These are phyloP conservation scores for Proterorhinus semilunaris DNA, from an alignment of 2,113 vertebrate genomes.

Conservation along the genomic window DNA sequence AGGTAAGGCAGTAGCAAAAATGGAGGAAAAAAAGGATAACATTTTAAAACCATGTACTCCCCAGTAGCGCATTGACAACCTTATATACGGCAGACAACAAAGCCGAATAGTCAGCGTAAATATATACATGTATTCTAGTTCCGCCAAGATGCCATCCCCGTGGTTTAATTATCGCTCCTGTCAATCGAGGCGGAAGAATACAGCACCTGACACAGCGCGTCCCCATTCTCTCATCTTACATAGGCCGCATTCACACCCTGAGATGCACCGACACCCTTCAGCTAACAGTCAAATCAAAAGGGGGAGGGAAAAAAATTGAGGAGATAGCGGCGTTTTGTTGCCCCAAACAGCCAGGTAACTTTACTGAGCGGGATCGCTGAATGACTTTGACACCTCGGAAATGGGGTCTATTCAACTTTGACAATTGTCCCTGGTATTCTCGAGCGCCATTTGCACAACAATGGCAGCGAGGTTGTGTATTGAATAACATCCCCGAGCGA, in stretches of 20 bases:
- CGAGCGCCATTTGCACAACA: constrained; percentile 71
- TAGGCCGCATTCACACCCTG: constrained; percentile 62
- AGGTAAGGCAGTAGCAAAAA: neutral
- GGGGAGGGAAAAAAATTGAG: constrained; percentile 23
- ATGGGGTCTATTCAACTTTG: constrained; percentile 68
- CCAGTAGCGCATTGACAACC: constrained; percentile 40
- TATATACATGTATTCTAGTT: constrained; percentile 65
- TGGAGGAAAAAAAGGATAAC: neutral
- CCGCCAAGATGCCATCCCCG: constrained; percentile 61
- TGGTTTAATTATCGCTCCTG: constrained; percentile 77
- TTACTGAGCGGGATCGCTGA: constrained; percentile 57
- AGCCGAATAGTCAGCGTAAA: constrained; percentile 58
- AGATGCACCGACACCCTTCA: constrained; percentile 69
- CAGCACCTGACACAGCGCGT: constrained; percentile 63
- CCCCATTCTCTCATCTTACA: constrained; percentile 63
- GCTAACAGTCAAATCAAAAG: constrained; percentile 64
- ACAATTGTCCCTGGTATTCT: constrained; percentile 63
- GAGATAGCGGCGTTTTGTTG: constrained; percentile 58
- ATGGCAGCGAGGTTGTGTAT: constrained; percentile 51
- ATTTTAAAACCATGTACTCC: constrained; percentile 15
- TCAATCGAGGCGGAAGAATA: constrained; percentile 72
- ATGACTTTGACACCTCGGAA: constrained; percentile 69
- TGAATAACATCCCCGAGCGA: constrained; percentile 55
- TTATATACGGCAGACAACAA: constrained; percentile 55
- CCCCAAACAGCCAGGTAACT: constrained; percentile 63